Evolutionary conservation across 2,888 invertebrate species (phyloP).

Genomic region (Drosophila nigricruria): DNA sequence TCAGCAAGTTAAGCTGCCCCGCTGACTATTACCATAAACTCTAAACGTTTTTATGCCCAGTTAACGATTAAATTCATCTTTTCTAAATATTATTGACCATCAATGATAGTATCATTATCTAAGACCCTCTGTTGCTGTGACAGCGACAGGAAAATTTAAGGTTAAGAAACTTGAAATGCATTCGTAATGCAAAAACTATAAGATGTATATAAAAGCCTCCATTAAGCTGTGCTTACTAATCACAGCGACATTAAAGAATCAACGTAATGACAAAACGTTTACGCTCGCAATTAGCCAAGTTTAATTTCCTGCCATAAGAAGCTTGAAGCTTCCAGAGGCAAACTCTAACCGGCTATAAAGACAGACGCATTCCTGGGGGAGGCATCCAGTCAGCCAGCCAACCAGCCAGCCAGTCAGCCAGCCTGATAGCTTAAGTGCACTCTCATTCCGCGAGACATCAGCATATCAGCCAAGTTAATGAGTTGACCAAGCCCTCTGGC

Average conservation of each 20-base stretch:
- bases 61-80: background rate
- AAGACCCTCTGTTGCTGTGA: background rate
- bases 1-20: background rate
- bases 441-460: constrained; percentile 19
- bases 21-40: background rate
- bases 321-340: constrained; percentile 6
- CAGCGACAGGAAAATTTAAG: constrained; percentile 8
- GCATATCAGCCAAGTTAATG: constrained; percentile 54
- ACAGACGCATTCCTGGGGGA: constrained; percentile 10
- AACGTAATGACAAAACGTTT: constrained; percentile 74
- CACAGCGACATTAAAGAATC: constrained; percentile 56
- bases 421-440: background rate
- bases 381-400: background rate
- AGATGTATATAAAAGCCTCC: background rate
- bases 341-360: constrained; percentile 17
- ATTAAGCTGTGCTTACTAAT: constrained; percentile 55
- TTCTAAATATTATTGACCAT: background rate
- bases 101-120: background rate
- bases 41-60: background rate
- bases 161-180: constrained; percentile 17
- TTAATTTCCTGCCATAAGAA: constrained; percentile 65
- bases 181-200: constrained; percentile 10
- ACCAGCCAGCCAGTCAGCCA: background rate
- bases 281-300: constrained; percentile 67
- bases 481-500: constrained; percentile 20